These are phyloP conservation scores for Nudaria mundana DNA, from an alignment of 2,888 invertebrate species.

Conservation along the genomic window DNA sequence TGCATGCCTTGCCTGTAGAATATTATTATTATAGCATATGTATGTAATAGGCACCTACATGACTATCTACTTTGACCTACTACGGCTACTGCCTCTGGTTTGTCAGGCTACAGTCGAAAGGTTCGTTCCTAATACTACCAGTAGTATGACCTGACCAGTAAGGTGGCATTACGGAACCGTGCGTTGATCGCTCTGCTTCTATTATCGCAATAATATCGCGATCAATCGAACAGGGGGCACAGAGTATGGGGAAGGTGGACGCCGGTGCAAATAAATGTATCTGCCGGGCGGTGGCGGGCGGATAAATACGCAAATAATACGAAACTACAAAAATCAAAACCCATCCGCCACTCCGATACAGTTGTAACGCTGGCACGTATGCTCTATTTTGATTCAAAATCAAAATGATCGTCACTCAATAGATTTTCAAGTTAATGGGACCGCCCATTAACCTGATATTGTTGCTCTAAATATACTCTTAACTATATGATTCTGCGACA, in stretches of 20 bases:
- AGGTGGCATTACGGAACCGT: constrained; percentile 61
- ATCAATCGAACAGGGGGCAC: constrained; percentile 70
- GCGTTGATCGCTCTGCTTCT: constrained; percentile 64
- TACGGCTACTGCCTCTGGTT: too few species aligned
- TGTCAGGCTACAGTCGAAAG: constrained; percentile 38
- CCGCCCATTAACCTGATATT: too few species aligned
- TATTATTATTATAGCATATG: too few species aligned
- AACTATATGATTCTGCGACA: too few species aligned
- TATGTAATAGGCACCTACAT: too few species aligned
- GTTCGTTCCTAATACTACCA: constrained; percentile 60
- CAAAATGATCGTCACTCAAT: too few species aligned
- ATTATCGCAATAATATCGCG: constrained; percentile 81
- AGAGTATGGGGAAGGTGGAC: constrained; percentile 41
- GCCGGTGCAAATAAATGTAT: constrained; percentile 75
- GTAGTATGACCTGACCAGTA: too few species aligned
- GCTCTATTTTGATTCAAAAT: constrained; percentile 48
- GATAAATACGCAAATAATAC: constrained; percentile 81
- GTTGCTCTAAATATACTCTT: too few species aligned
- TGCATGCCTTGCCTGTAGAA: too few species aligned
- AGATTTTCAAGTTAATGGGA: too few species aligned
- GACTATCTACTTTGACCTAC: too few species aligned
- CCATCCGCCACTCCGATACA: constrained; percentile 75
- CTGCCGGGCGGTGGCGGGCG: constrained; percentile 75
- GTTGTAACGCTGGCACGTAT: constrained; percentile 31
- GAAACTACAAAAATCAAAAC: constrained; percentile 82